Base-by-base conservation (phyloP, 1,140 invertebrate genomes). In the Panagrolaimus sp. region DNA sequence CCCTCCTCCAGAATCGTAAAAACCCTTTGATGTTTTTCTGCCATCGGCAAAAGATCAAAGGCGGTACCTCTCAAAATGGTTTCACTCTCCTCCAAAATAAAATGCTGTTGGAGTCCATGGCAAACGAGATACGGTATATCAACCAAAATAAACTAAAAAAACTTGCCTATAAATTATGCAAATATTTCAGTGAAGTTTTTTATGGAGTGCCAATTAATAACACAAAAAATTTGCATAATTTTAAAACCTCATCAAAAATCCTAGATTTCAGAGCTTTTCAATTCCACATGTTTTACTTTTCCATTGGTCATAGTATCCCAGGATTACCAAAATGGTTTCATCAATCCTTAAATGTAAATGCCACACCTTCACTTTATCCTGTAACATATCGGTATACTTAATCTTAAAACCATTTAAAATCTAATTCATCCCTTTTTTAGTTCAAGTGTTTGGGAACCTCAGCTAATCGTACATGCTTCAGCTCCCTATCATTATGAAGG, bases 401-500 rank as follows among this genome's bases (percentile, higher is more conserved):
- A 55, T 1, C 1, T 12, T n/a, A 10, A 58, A 58, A 58, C 0
- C 14, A 26, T 58, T 24, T 48, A 46, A 46, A 46, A 46, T 46
- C 10, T 58, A 0, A 26, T 58, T 2, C 8, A 5, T 28, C 21
- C 5, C 28, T 48, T 4, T 48, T 58, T 24, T 8, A 58, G 52
- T n/a, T 28, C 21, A 21, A 58, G 52, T n/a, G 17, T 28, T 2
- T 58, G 52, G 52, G 52, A 58, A 17, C 52, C 52, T 28, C 52
- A 58, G 8, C 21, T 58, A 58, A 58, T 58, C 17, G 21, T 58
- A 1, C 10, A 21, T 28, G 21, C 21, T 5, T 58, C 52, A n/a
- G 12, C 52, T 3, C 52, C 52, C 14, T 58, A 58, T 58, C 52
- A 58, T 28, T 58, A 4, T 28, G 52, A 58, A 58, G 52, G 52